phyloP scores from a whole-genome alignment of 2,113 vertebrate genomes.

The Dinomys branickii region DNA sequence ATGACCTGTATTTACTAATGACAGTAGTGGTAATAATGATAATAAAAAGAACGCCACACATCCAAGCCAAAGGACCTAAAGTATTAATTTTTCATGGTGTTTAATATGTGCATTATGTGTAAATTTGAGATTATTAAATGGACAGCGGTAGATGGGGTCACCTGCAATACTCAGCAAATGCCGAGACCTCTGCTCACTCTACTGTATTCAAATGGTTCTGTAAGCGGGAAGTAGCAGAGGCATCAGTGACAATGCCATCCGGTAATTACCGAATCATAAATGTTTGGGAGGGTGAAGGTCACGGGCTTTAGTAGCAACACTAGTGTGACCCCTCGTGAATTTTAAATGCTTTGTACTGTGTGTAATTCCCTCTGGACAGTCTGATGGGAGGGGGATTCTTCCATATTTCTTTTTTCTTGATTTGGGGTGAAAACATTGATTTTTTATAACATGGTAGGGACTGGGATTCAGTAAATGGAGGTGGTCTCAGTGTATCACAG shows the following conservation, averaged over 20 bases:
- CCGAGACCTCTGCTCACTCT: slow-evolving; percentile 23
- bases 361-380: neutral
- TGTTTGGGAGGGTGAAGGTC: slow-evolving; percentile 64
- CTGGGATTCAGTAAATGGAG: neutral
- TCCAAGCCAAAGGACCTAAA: slow-evolving; percentile 12
- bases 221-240: neutral
- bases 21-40: neutral
- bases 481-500: neutral
- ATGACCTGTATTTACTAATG: neutral
- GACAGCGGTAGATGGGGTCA: neutral
- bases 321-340: slow-evolving; percentile 12
- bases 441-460: neutral
- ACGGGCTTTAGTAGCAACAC: slow-evolving; percentile 28
- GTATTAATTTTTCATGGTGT: slow-evolving; percentile 49
- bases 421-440: neutral
- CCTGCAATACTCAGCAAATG: neutral
- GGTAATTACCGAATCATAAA: slow-evolving; percentile 56
- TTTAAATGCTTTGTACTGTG: neutral
- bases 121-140: slow-evolving; percentile 48
- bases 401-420: neutral
- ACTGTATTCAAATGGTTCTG: slow-evolving; percentile 37
- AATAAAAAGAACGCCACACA: neutral
- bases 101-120: slow-evolving; percentile 47
- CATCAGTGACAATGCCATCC: slow-evolving; percentile 33
- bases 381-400: neutral